These are phyloP conservation scores for Etia nguti DNA, from an alignment of 2,113 vertebrate species.

Conservation along the genomic window DNA sequence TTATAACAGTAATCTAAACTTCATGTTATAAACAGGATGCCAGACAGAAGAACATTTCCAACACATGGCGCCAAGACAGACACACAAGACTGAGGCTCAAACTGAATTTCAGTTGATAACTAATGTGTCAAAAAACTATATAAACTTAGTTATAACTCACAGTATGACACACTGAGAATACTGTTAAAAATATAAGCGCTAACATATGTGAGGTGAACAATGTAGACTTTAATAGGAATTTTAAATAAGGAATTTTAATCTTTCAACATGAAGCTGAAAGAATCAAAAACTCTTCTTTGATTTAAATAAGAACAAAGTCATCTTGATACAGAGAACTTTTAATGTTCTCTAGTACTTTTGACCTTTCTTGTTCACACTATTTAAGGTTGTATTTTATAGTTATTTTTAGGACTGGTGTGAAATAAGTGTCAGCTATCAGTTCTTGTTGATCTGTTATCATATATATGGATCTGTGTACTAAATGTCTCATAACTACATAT, in stretches of 20 bases:
- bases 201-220: neutral
- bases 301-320: no score
- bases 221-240: neutral
- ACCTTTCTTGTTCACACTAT: neutral
- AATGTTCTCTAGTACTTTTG: neutral
- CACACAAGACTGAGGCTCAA: neutral
- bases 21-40: neutral
- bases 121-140: neutral
- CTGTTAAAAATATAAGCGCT: neutral
- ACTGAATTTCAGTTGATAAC: neutral
- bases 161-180: neutral
- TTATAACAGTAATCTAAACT: rapidly evolving
- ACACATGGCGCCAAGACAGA: neutral
- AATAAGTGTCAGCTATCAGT: neutral
- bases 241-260: neutral
- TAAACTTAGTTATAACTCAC: neutral
- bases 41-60: neutral
- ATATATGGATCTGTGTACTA: neutral
- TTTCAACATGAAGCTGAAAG: neutral
- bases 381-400: no score
- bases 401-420: neutral
- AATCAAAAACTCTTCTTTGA: no score
- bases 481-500: neutral
- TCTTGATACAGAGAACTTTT: neutral
- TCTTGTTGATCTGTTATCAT: neutral